These are phyloP conservation scores for Phoenicopterus ruber DNA, from an alignment of 2,113 vertebrate genomes.

Conservation along the genomic window DNA sequence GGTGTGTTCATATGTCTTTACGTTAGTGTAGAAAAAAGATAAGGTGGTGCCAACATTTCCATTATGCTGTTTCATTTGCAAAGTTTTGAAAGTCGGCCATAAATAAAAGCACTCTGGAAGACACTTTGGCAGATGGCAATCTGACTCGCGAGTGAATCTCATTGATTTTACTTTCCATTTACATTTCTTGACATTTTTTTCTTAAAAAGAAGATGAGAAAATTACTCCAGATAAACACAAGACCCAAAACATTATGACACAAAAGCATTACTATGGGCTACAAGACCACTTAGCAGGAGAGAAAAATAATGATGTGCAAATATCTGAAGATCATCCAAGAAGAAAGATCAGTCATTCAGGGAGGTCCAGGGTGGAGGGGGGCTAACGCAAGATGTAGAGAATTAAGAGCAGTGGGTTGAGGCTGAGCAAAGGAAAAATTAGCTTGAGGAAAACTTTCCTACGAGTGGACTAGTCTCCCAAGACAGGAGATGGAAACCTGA, in stretches of 20 bases:
- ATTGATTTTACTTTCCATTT: constrained; percentile 31
- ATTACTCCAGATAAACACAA: constrained; percentile 59
- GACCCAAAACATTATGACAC: constrained; percentile 57
- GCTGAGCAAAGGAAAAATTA: not conserved
- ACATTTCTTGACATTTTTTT: not conserved
- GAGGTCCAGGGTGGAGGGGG: constrained; percentile 53
- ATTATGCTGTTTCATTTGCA: constrained; percentile 11
- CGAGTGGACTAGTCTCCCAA: constrained; percentile 7
- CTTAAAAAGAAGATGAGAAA: constrained; percentile 23
- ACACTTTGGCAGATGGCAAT: constrained; percentile 34
- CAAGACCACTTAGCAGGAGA: constrained; percentile 54
- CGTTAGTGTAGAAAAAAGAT: not conserved
- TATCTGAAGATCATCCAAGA: constrained; percentile 61
- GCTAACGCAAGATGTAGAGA: not conserved
- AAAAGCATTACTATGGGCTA: constrained; percentile 51
- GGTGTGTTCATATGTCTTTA: not conserved
- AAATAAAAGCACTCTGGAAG: constrained; percentile 31
- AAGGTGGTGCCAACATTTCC: constrained; percentile 33
- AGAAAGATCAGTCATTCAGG: constrained; percentile 50
- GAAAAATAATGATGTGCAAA: constrained; percentile 64
- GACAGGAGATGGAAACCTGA: constrained; percentile 46
- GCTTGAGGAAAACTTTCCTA: constrained; percentile 50
- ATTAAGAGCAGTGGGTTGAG: constrained; percentile 9
- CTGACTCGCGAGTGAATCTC: not conserved
- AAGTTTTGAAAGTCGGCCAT: constrained; percentile 39